A percentile compares a stretch with the other conserved stretches of the same genome.
Conservation (phyloP, 2,888 invertebrate species). For the Trissoscelio sp. region DNA sequence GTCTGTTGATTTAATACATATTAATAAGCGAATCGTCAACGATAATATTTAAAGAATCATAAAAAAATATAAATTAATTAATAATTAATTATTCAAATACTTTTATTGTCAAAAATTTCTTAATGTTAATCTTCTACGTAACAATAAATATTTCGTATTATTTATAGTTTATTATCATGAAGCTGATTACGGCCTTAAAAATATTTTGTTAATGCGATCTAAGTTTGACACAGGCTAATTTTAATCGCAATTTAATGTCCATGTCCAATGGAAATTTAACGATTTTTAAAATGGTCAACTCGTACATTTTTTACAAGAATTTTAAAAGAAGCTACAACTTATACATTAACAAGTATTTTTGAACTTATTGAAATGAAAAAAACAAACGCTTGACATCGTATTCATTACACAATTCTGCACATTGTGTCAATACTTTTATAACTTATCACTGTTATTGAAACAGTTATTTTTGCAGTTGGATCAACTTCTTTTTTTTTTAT, state of each 20-base stretch:
- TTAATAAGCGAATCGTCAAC: too few species aligned
- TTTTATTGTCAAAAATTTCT: too few species aligned
- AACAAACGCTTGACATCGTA: background rate
- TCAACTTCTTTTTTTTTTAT: background rate
- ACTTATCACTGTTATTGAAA: slow-evolving; percentile 7
- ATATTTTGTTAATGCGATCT: background rate
- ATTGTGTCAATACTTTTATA: slow-evolving; percentile 16
- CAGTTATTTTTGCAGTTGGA: slow-evolving; percentile 8
- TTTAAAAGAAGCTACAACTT: too few species aligned
- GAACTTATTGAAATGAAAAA: background rate
- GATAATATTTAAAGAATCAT: too few species aligned
- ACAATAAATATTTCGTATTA: background rate
- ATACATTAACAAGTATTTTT: too few species aligned
- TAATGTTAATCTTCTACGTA: too few species aligned
- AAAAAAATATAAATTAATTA: too few species aligned
- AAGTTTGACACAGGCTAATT: background rate
- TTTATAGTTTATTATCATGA: background rate
- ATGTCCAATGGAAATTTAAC: slow-evolving; percentile 14
- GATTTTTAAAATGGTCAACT: background rate
- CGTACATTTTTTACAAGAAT: too few species aligned
- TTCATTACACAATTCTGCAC: background rate
- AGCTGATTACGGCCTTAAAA: background rate
- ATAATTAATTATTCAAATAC: too few species aligned
- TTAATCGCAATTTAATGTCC: slow-evolving; percentile 27
- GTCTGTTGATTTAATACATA: too few species aligned